Conservation (phyloP, 64 coral and sea anemone genomes). For the Pachyseris speciosa region DNA sequence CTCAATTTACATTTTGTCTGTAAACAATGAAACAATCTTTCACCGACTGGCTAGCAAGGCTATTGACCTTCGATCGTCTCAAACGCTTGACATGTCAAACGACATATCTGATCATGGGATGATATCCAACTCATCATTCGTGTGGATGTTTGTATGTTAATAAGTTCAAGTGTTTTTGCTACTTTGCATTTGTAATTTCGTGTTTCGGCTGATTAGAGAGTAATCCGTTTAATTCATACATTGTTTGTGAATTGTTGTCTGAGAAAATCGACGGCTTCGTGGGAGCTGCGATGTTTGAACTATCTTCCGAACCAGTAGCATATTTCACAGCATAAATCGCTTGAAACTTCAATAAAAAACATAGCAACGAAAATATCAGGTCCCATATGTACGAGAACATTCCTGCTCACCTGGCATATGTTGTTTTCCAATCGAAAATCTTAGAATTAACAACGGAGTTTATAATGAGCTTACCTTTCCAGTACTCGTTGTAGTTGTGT, state of each 20-base stretch:
- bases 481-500: neutral
- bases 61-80: neutral
- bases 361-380: neutral
- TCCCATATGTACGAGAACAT: neutral
- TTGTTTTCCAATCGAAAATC: neutral
- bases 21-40: neutral
- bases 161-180: neutral
- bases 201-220: slow-evolving; percentile 5
- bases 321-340: neutral
- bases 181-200: neutral
- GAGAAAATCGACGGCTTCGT: neutral
- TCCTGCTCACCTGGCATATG: neutral
- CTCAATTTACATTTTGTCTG: neutral
- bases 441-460: too few species aligned
- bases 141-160: neutral
- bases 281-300: neutral
- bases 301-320: neutral
- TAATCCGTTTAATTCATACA: neutral
- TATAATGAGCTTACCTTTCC: too few species aligned
- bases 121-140: neutral
- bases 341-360: neutral
- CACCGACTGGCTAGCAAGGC: neutral
- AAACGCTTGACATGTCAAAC: neutral
- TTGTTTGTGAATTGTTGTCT: neutral
- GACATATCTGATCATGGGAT: neutral